phyloP scores from a whole-genome alignment of 2,888 invertebrate species.

The Flexamia atlantica region DNA sequence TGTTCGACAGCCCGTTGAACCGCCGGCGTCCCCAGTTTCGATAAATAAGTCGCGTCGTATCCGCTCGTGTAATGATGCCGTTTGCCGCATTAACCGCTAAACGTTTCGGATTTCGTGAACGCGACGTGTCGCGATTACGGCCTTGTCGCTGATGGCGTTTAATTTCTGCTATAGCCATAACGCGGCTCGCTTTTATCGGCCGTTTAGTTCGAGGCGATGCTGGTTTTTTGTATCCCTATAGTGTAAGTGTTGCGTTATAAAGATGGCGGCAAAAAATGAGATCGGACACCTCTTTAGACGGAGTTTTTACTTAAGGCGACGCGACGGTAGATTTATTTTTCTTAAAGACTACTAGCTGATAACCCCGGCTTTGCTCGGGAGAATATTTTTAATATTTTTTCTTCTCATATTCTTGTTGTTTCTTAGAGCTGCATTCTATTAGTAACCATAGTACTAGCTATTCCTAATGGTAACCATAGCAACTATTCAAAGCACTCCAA shows the following conservation, averaged over 20 bases:
- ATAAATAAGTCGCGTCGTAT: constrained; percentile 1
- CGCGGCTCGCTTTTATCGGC: constrained; percentile 16
- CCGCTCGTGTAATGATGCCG: constrained; percentile 29
- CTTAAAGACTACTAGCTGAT: too few species aligned
- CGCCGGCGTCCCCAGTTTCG: constrained; percentile 8
- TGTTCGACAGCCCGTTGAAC: constrained; percentile 42
- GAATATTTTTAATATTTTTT: too few species aligned
- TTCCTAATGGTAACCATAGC: too few species aligned
- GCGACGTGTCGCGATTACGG: constrained; percentile 8
- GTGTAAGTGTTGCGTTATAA: background rate
- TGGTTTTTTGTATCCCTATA: constrained; percentile 8
- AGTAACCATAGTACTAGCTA: too few species aligned
- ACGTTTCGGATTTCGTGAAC: constrained; percentile 1
- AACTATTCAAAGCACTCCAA: too few species aligned
- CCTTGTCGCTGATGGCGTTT: constrained; percentile 12
- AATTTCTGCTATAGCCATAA: background rate
- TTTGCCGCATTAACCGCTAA: background rate
- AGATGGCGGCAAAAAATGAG: background rate
- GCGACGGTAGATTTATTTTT: too few species aligned
- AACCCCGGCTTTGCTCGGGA: too few species aligned
- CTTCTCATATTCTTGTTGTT: too few species aligned
- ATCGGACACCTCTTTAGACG: too few species aligned
- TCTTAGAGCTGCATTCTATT: too few species aligned
- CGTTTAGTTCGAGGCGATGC: constrained; percentile 16
- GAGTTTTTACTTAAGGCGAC: too few species aligned